These are phyloP conservation scores for Lamprologus sp. DNA, from an alignment of 2,113 vertebrate genomes.

Conservation along the genomic window DNA sequence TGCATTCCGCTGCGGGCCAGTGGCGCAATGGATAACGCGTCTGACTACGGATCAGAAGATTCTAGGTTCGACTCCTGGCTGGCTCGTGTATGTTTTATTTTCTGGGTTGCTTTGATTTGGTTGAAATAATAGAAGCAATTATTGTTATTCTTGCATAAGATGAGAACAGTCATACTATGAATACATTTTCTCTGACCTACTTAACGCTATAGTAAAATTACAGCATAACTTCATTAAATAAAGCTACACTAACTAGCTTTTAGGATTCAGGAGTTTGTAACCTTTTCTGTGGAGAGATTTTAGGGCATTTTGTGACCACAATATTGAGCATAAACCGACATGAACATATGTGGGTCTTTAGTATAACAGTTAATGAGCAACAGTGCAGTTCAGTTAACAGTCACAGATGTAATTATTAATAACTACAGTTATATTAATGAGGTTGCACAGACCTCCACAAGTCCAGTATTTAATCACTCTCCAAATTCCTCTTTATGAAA, in stretches of 20 bases:
- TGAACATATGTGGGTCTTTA: background rate
- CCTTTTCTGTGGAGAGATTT: background rate
- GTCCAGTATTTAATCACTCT: background rate
- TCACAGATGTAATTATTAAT: background rate
- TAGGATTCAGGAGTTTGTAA: background rate
- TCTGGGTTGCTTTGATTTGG: background rate
- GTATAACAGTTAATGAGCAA: background rate
- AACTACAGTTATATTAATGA: background rate
- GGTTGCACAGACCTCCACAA: background rate
- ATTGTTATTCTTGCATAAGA: background rate
- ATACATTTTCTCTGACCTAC: background rate
- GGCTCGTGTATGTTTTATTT: background rate
- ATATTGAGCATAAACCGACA: background rate
- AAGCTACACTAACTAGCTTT: background rate
- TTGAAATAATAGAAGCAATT: background rate
- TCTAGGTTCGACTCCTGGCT: slow-evolving; percentile 79
- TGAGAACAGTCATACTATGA: background rate
- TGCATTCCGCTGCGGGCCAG: background rate
- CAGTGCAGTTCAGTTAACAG: background rate
- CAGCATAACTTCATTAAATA: background rate
- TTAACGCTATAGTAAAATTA: background rate
- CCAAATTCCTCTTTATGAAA: background rate
- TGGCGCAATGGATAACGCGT: slow-evolving; percentile 67
- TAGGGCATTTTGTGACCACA: background rate
- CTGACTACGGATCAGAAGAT: slow-evolving; percentile 90